Evolutionary conservation across 2,113 vertebrate species (phyloP), one percentile per base, ranked within the genome.

Genomic region (Pelvicachromis taeniatus): DNA sequence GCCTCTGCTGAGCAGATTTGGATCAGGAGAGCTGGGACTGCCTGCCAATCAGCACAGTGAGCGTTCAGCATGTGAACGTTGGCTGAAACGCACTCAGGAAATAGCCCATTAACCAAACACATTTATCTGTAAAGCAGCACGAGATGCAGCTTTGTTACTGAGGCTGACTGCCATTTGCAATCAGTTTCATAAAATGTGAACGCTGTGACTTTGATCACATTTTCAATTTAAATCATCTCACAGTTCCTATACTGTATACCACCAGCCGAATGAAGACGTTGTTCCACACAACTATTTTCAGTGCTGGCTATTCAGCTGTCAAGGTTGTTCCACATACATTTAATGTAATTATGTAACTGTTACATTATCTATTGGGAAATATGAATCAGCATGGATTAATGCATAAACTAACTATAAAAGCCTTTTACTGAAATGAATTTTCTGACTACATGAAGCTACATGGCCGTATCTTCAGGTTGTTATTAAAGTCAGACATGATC

Each of bases 1-100:
- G 85, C 70, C 75, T 90, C 87, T 59, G 77, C 80, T 75, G 82
- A 87, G 82, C 85, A 83, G 85, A 94, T 93, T 87, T 87, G 77
- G 86, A 91, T 92, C 91, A 85, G 81, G 61, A 83, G 68, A 83
- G 13, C 84, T 70, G 81, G 88, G 87, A 82, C 70, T 26, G 77
- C 45, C 85, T 90, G 87, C 85, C 87, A 90, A 80, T 91, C 88
- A 87, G 17, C 59, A 58, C 61, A 10, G 82, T 29, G 13, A 88
- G 45, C 56, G 8, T 80, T 83, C 50, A 53, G 70, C 80, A 73
- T 86, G 73, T 79, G 82, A 86, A 85, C 54, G 31, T 21, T 7
- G 19, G 79, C 59, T 90, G 73, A 48, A 73, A 78, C 63, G 40
- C 33, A 68, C 82, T 89, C 59, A 87, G 45, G 59, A 86, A 85